Evolutionary conservation across 2,888 invertebrate species (phyloP), one percentile per base, ranked within the genome.

Genomic region (Anoncus sp.): DNA sequence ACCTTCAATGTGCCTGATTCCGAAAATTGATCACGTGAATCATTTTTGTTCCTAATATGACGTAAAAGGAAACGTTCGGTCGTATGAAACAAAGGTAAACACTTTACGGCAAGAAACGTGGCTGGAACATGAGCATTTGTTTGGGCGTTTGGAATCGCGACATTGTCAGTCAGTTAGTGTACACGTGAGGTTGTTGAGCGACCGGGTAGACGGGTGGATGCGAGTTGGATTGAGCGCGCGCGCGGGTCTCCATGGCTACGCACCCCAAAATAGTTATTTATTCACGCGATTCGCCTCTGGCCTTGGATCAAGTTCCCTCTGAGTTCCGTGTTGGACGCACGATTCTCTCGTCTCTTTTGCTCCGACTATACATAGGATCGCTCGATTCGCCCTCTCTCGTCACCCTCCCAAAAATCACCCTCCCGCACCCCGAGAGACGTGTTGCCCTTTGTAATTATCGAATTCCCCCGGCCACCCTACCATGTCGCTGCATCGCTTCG

Each of bases 251-350:
- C 86, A 87, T 87, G 85, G 85, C 79, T 81, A 88, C 87, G 81
- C 85, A 83, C 84, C 85, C 86, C 82, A 83, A 86, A 87, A 87
- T 87, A 87, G 86, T 89, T 88, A 88, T 87, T 89, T 88, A 89
- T 89, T 88, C 87, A 88, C 86, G 85, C 85, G 84, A 85, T 83
- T 87, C 86, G 86, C 86, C 86, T 86, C 84, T 83, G 85, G 84
- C 83, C 77, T 78, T 75, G 76, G 80, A 76, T 77, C 79, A 72
- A 75, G 71, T 69, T 78, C 73, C 66, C 75, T 74, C 71, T 38
- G 75, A 72, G 72, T 63, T 51, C 27, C 38, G 35, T 18, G 47
- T 47, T 59, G 62, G 63, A 20, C 31, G 53, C 63, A 62, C 71
- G 59, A 59, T 75, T 49, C 60, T 63, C 71, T 27, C 55, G 49